Conservation (phyloP, 1,140 invertebrate species). For the Eumeta japonica region DNA sequence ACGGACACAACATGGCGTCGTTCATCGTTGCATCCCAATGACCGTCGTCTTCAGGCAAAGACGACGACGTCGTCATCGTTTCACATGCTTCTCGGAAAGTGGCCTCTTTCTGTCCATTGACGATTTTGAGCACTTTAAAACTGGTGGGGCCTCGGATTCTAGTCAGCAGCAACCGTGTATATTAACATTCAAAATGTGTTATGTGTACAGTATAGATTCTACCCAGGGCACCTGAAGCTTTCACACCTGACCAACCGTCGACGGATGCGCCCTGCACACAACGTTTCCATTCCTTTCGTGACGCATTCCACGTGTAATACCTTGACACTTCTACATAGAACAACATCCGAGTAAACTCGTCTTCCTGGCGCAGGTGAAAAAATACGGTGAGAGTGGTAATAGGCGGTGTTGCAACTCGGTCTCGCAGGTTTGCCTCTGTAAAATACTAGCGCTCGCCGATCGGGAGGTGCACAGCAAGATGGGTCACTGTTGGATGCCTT, state of each 20-base stretch:
- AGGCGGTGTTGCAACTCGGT: conserved; percentile 28
- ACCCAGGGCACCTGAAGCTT: conserved; percentile 19
- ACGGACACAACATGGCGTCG: conserved; percentile 23
- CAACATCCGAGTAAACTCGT: conserved; percentile 34
- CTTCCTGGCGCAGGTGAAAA: conserved; percentile 30
- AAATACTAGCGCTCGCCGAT: conserved; percentile 47
- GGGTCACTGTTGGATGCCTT: conserved; percentile 35
- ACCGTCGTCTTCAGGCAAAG: conserved; percentile 21
- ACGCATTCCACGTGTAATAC: conserved; percentile 30
- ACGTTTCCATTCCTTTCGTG: conserved; percentile 19
- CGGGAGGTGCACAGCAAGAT: conserved; percentile 44
- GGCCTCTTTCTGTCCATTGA: conserved; percentile 32
- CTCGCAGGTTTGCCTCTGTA: conserved; percentile 19
- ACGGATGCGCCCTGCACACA: conserved; percentile 24
- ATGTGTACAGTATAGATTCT: conserved; percentile 35
- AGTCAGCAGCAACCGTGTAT: conserved; percentile 36
- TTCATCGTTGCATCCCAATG: conserved; percentile 29
- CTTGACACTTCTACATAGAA: conserved; percentile 34
- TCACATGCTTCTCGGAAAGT: conserved; percentile 36
- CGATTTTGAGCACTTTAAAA: conserved; percentile 44
- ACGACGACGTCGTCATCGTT: too few species aligned
- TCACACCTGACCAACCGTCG: conserved; percentile 16
- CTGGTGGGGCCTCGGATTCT: conserved; percentile 49
- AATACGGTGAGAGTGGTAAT: conserved; percentile 43
- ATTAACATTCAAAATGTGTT: conserved; percentile 33